Evolutionary conservation across 2,888 invertebrate genomes (phyloP), one percentile per base, ranked within the genome.

Genomic region (Drosophila emarginata): DNA sequence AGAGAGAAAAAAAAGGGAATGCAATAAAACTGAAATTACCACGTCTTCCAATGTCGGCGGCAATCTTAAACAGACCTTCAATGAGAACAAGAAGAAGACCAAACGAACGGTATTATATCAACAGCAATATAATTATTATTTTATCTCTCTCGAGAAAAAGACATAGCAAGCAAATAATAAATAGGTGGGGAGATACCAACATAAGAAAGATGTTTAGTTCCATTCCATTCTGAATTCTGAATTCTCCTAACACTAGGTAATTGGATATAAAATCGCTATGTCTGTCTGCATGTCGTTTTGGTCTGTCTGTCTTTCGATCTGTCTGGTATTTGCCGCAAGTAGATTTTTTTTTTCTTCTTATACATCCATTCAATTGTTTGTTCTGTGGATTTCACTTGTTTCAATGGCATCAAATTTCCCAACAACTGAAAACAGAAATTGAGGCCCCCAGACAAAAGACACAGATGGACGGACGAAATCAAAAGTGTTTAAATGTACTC

Each of bases 21-120:
- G 78, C 67, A 78, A 74, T 82, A 82, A 82, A 79, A 73, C 61
- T 71, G 37, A 79, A 83, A 80, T 86, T 79, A 74, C 74, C 67
- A 67, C 70, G 63, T 66, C 57, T 66, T 45, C 18, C 67, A 68
- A 51, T 50, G 67, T 21, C n/a, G 54, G 51, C 37, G 32, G n/a
- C 57, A 58, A 21, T 57, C 37, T 11, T 6, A 5, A 32, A 11
- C n/a, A 14, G 21, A 37, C 15, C 37, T 56, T 36, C 18, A 56
- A 21, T 36, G 50, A 26, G 57, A 63, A 56, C 36, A 26, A 45
- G 28, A 40, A 67, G 58, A 59, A 23, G 53, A 59, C 18, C 12
- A 9, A 51, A 14, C 14, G n/a, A 32, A 53, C 21, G 37, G 45
- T 51, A 40, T 45, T 21, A 45, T 45, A 45, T 45, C 45, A 45